Evolutionary conservation across 2,797 vertebrate genomes (phyloP), one percentile per base, ranked within the genome.

Genomic region (Dallia pectoralis): DNA sequence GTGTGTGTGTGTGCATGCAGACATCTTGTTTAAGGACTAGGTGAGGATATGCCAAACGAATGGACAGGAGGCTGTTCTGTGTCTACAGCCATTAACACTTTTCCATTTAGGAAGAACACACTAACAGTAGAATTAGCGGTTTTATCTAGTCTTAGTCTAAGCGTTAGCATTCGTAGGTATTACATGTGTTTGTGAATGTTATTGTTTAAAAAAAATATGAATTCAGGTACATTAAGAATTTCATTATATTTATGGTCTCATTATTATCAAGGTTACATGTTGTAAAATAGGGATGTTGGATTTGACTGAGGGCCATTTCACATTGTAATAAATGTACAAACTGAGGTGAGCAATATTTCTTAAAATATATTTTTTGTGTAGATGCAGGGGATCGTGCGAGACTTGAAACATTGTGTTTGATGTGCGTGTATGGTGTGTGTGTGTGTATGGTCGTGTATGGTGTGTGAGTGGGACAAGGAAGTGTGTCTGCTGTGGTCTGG

Each of bases 241-340:
- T 96, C 94, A 93, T 98, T 53, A 97, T 97, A 99, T 99, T 99
- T 98, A 99, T 98, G 95, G 92, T 95, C 93, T 96, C 96, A 96
- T 97, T 97, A 53, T 95, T 94, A 96, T 93, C 91, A 97, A 98
- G 96, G 97, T 97, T 98, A 95, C 97, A 98, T 94, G 95, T 96
- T 98, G 96, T 98, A 97, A 96, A 95, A 96, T 98, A 93, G 97
- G 95, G 44, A 29, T 15, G 27, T 15, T 67, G 36, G 3, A 44
- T 12, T 15, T 67, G 90, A 91, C 92, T 87, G 87, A 90, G 84
- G 90, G 91, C 90, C 89, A 88, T 88, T 89, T 86, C 96, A 94
- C 95, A 93, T 97, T 96, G 93, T 95, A 95, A 97, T 97, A 96
- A 97, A 97, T 95, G 94, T 70, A 14, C 61, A 63, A 63, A 63